A percentile compares a stretch with the other conserved stretches of the same genome.
These are phyloP conservation scores for Hydriomena furcata DNA, from an alignment of 2,888 invertebrate species.

Conservation along the genomic window DNA sequence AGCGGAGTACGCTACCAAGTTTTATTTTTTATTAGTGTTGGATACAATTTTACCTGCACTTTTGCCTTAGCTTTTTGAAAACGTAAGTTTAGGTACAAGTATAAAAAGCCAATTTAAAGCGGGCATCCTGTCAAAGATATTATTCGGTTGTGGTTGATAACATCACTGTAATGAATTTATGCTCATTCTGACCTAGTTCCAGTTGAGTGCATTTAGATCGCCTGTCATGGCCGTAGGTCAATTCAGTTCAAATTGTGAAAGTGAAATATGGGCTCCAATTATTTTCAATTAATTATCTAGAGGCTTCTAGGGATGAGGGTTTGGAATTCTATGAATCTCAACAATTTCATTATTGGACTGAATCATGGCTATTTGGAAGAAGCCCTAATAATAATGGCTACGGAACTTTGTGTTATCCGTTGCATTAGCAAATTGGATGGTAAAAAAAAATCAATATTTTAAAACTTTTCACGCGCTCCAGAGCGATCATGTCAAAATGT, in stretches of 20 bases:
- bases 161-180: slow-evolving; percentile 57
- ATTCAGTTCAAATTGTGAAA: slow-evolving; percentile 27
- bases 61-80: no score
- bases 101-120: background rate
- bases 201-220: slow-evolving; percentile 53
- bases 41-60: no score
- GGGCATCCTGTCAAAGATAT: slow-evolving; percentile 16
- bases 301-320: slow-evolving; percentile 4
- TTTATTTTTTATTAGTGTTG: no score
- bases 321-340: background rate
- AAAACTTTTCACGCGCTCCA: slow-evolving; percentile 25
- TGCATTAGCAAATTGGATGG: slow-evolving; percentile 33
- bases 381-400: no score
- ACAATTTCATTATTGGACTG: background rate
- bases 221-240: slow-evolving; percentile 57
- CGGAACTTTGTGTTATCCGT: background rate
- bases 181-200: slow-evolving; percentile 61
- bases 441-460: slow-evolving; percentile 27
- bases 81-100: no score
- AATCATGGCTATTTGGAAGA: background rate
- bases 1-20: no score
- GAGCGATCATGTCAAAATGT: slow-evolving; percentile 26
- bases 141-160: slow-evolving; percentile 35
- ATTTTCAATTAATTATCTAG: slow-evolving; percentile 20
- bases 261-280: slow-evolving; percentile 28